Conservation (phyloP, 2,888 invertebrate species). For the Caenorhabditis angaria region DNA sequence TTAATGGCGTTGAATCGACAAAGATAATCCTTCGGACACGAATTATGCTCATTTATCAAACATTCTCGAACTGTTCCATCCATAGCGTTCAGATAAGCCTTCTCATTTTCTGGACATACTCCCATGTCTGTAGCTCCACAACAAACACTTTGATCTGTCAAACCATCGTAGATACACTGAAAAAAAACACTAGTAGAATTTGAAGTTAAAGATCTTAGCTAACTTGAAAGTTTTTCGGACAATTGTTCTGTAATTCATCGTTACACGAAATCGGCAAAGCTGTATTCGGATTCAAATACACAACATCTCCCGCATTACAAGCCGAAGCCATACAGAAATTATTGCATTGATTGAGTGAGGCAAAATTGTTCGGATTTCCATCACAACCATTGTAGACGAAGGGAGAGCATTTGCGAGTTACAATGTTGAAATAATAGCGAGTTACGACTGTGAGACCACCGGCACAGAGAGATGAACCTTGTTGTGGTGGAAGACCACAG, state of each 20-base stretch:
- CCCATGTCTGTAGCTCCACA: conserved; percentile 66
- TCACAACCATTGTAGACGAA: conserved; percentile 68
- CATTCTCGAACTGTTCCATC: conserved; percentile 61
- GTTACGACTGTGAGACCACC: conserved; percentile 60
- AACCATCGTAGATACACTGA: conserved; percentile 53
- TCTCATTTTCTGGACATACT: conserved; percentile 64
- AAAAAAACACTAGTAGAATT: too few relatives aligned
- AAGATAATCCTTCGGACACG: conserved; percentile 60
- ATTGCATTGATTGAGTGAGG: conserved; percentile 60
- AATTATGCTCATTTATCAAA: conserved; percentile 59
- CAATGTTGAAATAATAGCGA: conserved; percentile 68
- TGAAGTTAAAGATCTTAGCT: too few relatives aligned
- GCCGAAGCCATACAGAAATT: conserved; percentile 57
- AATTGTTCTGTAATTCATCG: conserved; percentile 59
- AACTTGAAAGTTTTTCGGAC: conserved; percentile 62
- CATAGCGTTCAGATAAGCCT: conserved; percentile 65
- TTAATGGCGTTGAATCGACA: conserved; percentile 60
- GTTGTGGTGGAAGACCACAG: conserved; percentile 60
- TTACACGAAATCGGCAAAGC: conserved; percentile 59
- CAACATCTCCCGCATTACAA: conserved; percentile 61
- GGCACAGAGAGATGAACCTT: conserved; percentile 59
- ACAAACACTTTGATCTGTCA: conserved; percentile 60
- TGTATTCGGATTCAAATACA: conserved; percentile 63
- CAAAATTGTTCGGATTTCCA: conserved; percentile 66
- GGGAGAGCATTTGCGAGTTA: conserved; percentile 63